Percentiles rank a stretch among this genome's conserved stretches.
These are phyloP conservation scores for Drosophila bocqueti DNA, from an alignment of 1,140 invertebrate genomes.

Conservation along the genomic window DNA sequence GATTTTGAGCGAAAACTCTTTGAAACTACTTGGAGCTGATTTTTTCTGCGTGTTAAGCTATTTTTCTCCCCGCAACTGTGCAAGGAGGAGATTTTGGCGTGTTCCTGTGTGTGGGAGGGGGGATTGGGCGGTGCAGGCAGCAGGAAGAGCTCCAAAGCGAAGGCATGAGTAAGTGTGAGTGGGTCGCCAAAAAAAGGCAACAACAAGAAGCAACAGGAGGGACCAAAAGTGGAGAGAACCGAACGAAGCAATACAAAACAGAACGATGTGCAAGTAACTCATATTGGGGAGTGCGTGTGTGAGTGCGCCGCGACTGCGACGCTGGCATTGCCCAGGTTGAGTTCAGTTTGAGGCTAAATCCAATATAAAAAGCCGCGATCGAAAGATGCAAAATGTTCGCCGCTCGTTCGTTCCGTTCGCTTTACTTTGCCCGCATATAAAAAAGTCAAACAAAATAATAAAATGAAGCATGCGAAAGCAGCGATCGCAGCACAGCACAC, in stretches of 20 bases:
- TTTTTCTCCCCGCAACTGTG: slow-evolving; percentile 1
- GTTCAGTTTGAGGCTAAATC: slow-evolving; percentile 21
- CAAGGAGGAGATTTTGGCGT: slow-evolving; percentile 1
- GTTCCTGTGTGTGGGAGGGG: neutral
- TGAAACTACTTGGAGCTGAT: neutral
- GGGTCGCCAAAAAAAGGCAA: slow-evolving; percentile 60
- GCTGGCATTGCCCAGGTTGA: slow-evolving; percentile 56
- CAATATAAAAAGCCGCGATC: slow-evolving; percentile 76
- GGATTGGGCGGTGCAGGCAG: slow-evolving; percentile 59
- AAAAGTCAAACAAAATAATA: slow-evolving; percentile 81
- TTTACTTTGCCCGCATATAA: slow-evolving; percentile 73
- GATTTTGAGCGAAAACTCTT: neutral
- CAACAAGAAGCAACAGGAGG: slow-evolving; percentile 38
- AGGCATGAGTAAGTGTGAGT: slow-evolving; percentile 35
- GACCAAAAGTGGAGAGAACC: slow-evolving; percentile 32
- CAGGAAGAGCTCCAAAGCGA: slow-evolving; percentile 53
- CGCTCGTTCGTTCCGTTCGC: slow-evolving; percentile 65
- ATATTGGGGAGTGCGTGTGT: slow-evolving; percentile 48
- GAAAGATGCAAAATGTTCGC: slow-evolving; percentile 81
- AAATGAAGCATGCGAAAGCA: slow-evolving; percentile 75
- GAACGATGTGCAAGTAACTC: slow-evolving; percentile 76
- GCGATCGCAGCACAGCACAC: slow-evolving; percentile 58
- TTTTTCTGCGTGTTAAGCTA: neutral
- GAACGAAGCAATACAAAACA: slow-evolving; percentile 57
- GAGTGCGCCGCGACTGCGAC: slow-evolving; percentile 36